Evolutionary conservation across 1,140 invertebrate species (phyloP), one percentile per base, ranked within the genome.

Genomic region (Bombus difficillimus): DNA sequence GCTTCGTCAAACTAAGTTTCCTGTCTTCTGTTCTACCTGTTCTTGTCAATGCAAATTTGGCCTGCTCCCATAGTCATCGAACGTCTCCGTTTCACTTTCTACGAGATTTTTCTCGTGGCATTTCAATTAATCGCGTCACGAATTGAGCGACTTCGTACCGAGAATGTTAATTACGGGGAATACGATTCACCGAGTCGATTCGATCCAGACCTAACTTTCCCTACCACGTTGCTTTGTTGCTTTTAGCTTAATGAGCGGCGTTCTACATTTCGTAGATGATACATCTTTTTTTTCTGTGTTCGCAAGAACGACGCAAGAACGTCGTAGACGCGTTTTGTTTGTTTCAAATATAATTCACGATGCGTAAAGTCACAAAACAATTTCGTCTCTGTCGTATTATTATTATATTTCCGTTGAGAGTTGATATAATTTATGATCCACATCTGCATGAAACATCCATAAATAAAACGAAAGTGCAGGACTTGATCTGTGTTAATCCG

Each of bases 121-220:
- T 78, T 69, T 77, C 74, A 9, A 62, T 79, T 79, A 78, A 83
- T 69, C 73, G 1, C 57, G 22, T 28, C n/a, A 78, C 47, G 62
- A 57, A 69, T 69, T 28, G 64, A 85, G 62, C 41, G 32, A 41
- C 43, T 22, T n/a, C n/a, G 32, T 39, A 80, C 18, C 9, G 41
- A 13, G 74, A 72, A 81, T 80, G 74, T 80, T 85, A 85, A 85
- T 85, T 73, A 34, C 41, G 74, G 3, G 9, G 22, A 74, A 85
- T 72, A 80, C 77, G 69, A 80, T 80, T 79, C 83, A 62, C 47
- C 10, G 76, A 41, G 37, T 81, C 25, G 25, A 74, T 85, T 81
- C 32, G 39, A 78, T 84, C 37, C n/a, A 4, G 2, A 53, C 15
- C 15, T 57, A 37, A 85, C 66, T 81, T 81, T 85, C 78, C 39